Conservation (phyloP, 2,888 invertebrate species). For the Caenorhabditis sp. region DNA sequence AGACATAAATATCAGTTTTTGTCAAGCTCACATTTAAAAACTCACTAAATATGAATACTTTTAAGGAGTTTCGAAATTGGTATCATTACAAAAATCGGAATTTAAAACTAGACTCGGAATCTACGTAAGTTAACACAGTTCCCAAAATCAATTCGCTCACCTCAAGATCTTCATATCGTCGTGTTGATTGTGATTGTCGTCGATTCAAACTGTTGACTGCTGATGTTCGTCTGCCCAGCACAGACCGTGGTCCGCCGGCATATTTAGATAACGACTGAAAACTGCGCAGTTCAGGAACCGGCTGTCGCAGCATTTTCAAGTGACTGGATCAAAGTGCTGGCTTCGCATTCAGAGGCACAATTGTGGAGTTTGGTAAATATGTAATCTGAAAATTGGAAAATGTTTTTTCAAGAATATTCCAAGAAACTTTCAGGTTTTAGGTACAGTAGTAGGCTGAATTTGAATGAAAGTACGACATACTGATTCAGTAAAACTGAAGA, state of each 20-base stretch:
- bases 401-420: neutral
- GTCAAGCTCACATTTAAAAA: too few relatives aligned
- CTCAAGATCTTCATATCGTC: slow-evolving; percentile 43
- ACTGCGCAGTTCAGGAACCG: slow-evolving; percentile 70
- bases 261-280: slow-evolving; percentile 70
- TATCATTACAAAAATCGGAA: too few relatives aligned
- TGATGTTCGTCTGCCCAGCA: slow-evolving; percentile 53
- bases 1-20: too few relatives aligned
- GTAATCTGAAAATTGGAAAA: slow-evolving; percentile 5
- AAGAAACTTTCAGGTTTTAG: too few relatives aligned
- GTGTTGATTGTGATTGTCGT: slow-evolving; percentile 48
- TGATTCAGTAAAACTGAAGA: too few relatives aligned
- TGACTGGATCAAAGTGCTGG: slow-evolving; percentile 54
- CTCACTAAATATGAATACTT: too few relatives aligned
- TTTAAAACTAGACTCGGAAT: too few relatives aligned
- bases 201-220: slow-evolving; percentile 41
- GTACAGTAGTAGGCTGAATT: too few relatives aligned
- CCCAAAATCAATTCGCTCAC: too few relatives aligned
- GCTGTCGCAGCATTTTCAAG: slow-evolving; percentile 65
- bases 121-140: too few relatives aligned
- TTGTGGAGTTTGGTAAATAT: neutral
- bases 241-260: slow-evolving; percentile 60
- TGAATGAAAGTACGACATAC: too few relatives aligned
- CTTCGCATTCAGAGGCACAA: slow-evolving; percentile 44
- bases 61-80: too few relatives aligned